Base-by-base conservation (phyloP, 2,797 vertebrate species). In the Characodon lateralis region DNA sequence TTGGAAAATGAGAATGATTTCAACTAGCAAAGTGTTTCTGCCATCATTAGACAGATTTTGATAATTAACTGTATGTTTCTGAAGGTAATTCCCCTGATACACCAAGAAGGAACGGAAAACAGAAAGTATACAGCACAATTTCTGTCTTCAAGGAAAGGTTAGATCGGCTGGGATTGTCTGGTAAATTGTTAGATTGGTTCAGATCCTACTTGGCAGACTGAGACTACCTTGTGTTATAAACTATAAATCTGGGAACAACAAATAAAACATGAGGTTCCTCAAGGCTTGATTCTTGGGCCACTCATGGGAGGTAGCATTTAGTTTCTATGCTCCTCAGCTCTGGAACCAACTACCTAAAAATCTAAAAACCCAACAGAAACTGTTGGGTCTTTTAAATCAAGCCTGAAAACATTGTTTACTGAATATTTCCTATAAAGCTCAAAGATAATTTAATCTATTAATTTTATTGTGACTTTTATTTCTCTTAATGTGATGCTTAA, bases 91-190 rank as follows among this genome's bases (percentile, higher is more conserved):
- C 89, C 90, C 86, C 79, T 78, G 89, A 85, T 77, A 73, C 79
- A 78, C 79, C 77, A 83, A 78, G 79, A 82, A 79, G 79, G 79
- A 88, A 80, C 83, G 74, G 81, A 75, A 89, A 95, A 90, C 83
- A 94, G 89, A 86, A 83, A 94, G 78, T 91, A 77, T 94, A 94
- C 89, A 82, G 87, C 90, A 88, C 91, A 53, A 55, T 72, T 87
- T 87, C 73, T 78, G 71, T 24, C 35, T 66, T 22, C 16, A 10
- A 53, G 53, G 73, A 24, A 63, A 46, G 39, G 41, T 46, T n/a
- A 7, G 22, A 28, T 41, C 13, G 65, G n/a, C n/a, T 43, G 22
- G 1, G 9, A 66, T 41, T 22, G 31, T 65, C 16, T 65, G 61
- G 18, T 65, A 22, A 13, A 2, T 50, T 24, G 20, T 66, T 46